Evolutionary conservation across 2,888 invertebrate genomes (phyloP), one percentile per base, ranked within the genome.

Genomic region (Rutpela maculata): DNA sequence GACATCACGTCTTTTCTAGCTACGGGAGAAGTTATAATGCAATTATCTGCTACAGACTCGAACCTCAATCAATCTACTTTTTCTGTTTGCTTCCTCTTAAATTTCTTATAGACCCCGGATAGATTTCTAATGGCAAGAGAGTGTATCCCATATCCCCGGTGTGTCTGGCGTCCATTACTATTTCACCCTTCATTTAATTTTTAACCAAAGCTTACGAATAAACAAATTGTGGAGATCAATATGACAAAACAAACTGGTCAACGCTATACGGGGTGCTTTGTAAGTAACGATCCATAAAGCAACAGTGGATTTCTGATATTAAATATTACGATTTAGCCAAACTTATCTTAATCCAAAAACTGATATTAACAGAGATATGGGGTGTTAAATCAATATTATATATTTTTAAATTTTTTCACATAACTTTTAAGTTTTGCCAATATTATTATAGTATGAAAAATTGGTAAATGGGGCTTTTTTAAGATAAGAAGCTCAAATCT

Each of bases 81-180:
- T 57, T 57, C 57, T 57, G 57, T 57, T 57, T 57, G 19, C 57
- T 17, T 57, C 19, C 17, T 57, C 57, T 57, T 57, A 19, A 57
- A 57, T 57, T 57, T 18, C 57, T 57, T 57, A 18, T 19, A 57
- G 57, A 18, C 57, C 57, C 17, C 57, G 19, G 57, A 57, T 57
- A 57, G 57, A 57, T 57, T 57, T 57, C 57, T 57, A 57, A 57
- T 57, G 57, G 19, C 57, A 57, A n/a, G 19, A 19, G 57, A 57
- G 43, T 43, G 43, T 43, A 43, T 43, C 43, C 43, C 12, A 1
- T 17, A 57, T 57, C 57, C 57, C 57, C 7, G 2, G n/a, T 10
- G 57, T 19, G 57, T 17, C 18, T 7, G 10, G 9, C 57, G 19
- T 57, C 18, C 17, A 57, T 57, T 57, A 57, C 57, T 57, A 4